These are phyloP conservation scores for Dryococelus australis DNA, from an alignment of 2,888 invertebrate genomes.

Conservation along the genomic window DNA sequence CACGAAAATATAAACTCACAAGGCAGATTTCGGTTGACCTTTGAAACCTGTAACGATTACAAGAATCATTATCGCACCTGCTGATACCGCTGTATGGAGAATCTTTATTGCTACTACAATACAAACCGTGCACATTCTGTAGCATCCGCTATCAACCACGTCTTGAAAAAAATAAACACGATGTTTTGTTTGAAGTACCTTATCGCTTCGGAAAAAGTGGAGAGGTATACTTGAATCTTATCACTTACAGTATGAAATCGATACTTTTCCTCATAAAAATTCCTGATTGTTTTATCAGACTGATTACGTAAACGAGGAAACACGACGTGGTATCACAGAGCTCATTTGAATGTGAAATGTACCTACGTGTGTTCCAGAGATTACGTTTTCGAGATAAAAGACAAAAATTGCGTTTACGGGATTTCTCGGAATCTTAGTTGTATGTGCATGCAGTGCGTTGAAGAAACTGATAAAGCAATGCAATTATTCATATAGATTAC, in stretches of 20 bases:
- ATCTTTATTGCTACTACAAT: not conserved
- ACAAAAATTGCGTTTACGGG: not conserved
- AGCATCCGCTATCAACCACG: not conserved
- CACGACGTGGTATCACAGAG: not conserved
- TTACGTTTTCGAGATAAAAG: not conserved
- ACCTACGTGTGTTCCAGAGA: not conserved
- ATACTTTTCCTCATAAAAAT: conserved; percentile 10
- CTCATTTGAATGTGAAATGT: conserved; percentile 6
- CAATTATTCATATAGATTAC: too few relatives aligned
- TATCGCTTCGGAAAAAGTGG: not conserved
- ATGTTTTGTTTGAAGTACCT: not conserved
- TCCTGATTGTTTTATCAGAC: not conserved
- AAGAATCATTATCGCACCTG: not conserved
- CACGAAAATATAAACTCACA: not conserved
- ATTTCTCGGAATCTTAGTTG: not conserved
- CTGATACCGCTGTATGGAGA: too few relatives aligned
- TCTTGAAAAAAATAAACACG: not conserved
- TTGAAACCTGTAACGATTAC: not conserved
- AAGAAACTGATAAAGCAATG: too few relatives aligned
- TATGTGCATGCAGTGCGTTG: too few relatives aligned
- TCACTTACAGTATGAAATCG: not conserved
- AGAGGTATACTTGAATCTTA: not conserved
- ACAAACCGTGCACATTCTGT: not conserved
- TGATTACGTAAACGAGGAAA: not conserved
- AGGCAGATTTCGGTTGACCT: not conserved